Evolutionary conservation across 2,888 invertebrate species (phyloP).

Genomic region (Agrypnus murinus): DNA sequence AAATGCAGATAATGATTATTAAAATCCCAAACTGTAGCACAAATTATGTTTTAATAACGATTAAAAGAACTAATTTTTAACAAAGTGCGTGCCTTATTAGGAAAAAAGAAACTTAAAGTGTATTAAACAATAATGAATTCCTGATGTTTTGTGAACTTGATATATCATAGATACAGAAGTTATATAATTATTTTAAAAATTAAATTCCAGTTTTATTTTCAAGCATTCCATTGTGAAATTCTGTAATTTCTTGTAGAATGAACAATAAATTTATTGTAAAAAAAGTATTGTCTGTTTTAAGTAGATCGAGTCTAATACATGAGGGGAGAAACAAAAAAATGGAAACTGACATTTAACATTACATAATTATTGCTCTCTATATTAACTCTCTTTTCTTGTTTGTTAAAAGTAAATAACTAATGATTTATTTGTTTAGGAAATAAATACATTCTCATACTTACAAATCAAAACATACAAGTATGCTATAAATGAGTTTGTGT

Average conservation of each 20-base stretch:
- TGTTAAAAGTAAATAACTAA: no score
- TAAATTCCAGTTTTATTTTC: conserved; percentile 19
- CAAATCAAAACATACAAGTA: no score
- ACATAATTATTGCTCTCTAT: no score
- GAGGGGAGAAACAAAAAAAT: no score
- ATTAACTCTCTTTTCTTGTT: no score
- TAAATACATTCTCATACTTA: no score
- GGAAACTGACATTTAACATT: no score
- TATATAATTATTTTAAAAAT: conserved; percentile 22
- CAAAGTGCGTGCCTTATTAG: conserved; percentile 44
- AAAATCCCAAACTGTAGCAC: neutral
- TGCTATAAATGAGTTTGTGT: no score
- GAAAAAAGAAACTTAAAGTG: conserved; percentile 26
- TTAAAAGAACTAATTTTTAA: conserved; percentile 28
- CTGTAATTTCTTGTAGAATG: conserved; percentile 43
- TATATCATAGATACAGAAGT: conserved; percentile 1
- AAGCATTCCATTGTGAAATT: conserved; percentile 45
- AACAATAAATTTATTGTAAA: conserved; percentile 43
- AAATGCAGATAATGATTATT: neutral
- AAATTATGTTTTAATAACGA: conserved; percentile 25
- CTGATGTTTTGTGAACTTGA: conserved; percentile 16
- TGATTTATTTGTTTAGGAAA: no score
- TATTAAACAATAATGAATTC: conserved; percentile 9
- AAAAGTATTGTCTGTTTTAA: no score
- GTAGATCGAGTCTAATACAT: no score